Conservation (phyloP, 2,888 invertebrate genomes). For the Netelia fuscicornis region DNA sequence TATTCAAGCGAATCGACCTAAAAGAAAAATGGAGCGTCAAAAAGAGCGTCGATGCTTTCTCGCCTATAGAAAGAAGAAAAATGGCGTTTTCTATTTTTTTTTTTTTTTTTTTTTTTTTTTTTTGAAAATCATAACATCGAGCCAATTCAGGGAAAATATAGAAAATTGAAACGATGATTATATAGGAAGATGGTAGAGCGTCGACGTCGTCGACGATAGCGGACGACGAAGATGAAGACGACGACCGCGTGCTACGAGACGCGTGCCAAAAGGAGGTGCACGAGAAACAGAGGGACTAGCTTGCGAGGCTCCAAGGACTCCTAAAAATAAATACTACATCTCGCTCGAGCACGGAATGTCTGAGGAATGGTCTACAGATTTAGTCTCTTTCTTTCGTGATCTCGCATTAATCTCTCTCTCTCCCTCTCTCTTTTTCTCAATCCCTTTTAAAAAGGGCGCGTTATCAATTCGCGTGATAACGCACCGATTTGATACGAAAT, state of each 20-base stretch:
- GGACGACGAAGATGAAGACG: slow-evolving; percentile 48
- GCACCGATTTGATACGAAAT: not conserved
- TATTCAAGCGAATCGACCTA: no score
- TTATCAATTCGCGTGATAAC: slow-evolving; percentile 27
- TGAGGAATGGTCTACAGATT: slow-evolving; percentile 60
- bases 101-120: not conserved
- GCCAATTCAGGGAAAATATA: slow-evolving; percentile 4
- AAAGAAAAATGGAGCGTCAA: not conserved
- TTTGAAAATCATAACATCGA: not conserved
- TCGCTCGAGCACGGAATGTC: slow-evolving; percentile 61
- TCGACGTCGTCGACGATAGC: slow-evolving; percentile 16
- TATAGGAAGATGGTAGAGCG: slow-evolving; percentile 3
- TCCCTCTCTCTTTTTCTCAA: not conserved
- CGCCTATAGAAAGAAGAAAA: not conserved
- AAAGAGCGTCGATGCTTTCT: no score
- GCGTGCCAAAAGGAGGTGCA: slow-evolving; percentile 67
- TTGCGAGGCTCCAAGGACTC: slow-evolving; percentile 67
- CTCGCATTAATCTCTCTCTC: not conserved
- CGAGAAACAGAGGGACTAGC: slow-evolving; percentile 65
- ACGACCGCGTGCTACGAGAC: slow-evolving; percentile 63
- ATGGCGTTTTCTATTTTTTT: not conserved
- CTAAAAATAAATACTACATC: slow-evolving; percentile 68
- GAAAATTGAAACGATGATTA: slow-evolving; percentile 20
- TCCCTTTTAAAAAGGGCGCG: not conserved
- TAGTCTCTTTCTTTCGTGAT: slow-evolving; percentile 12